Evolutionary conservation across 1,140 invertebrate species (phyloP).

Genomic region (Gonioctena quinquepunctata): DNA sequence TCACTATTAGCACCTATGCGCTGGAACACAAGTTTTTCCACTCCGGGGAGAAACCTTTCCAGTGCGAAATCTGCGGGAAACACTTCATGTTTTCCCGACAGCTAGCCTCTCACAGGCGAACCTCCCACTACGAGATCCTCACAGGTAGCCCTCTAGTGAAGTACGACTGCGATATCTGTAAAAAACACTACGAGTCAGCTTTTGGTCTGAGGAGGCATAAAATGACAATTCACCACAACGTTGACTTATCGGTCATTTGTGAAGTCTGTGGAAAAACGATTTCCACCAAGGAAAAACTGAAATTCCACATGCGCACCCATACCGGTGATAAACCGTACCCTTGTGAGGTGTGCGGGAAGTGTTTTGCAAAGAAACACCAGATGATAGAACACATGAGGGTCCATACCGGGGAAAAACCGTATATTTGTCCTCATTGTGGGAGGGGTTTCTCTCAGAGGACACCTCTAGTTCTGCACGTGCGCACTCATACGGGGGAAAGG

Average conservation of each 20-base stretch:
- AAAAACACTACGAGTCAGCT: conserved; percentile 44
- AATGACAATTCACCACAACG: conserved; percentile 14
- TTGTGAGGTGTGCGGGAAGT: conserved; percentile 58
- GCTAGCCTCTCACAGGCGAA: conserved; percentile 46
- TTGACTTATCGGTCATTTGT: conserved; percentile 55
- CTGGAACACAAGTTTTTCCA: conserved; percentile 56
- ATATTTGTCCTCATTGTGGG: conserved; percentile 60
- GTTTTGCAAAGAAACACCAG: conserved; percentile 55
- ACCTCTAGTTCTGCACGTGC: conserved; percentile 61
- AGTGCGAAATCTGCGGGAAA: conserved; percentile 66
- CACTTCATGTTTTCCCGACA: conserved; percentile 52
- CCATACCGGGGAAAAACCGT: conserved; percentile 59
- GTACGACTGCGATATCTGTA: conserved; percentile 45
- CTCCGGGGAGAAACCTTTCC: conserved; percentile 63
- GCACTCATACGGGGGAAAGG: conserved; percentile 54
- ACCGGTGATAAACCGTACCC: conserved; percentile 63
- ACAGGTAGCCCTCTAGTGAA: conserved; percentile 24
- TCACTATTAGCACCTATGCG: conserved; percentile 57
- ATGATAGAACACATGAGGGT: conserved; percentile 56
- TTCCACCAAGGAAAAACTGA: conserved; percentile 46
- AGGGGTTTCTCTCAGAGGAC: conserved; percentile 72
- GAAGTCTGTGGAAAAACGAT: conserved; percentile 52
- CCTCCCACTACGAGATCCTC: conserved; percentile 44
- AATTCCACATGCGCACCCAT: conserved; percentile 58
- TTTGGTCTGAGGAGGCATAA: conserved; percentile 6